A percentile compares a stretch with the other conserved stretches of the same genome.
These are phyloP conservation scores for Stichopus chloronotus DNA, from an alignment of 35 echinoderm and acorn worm genomes.

Conservation along the genomic window DNA sequence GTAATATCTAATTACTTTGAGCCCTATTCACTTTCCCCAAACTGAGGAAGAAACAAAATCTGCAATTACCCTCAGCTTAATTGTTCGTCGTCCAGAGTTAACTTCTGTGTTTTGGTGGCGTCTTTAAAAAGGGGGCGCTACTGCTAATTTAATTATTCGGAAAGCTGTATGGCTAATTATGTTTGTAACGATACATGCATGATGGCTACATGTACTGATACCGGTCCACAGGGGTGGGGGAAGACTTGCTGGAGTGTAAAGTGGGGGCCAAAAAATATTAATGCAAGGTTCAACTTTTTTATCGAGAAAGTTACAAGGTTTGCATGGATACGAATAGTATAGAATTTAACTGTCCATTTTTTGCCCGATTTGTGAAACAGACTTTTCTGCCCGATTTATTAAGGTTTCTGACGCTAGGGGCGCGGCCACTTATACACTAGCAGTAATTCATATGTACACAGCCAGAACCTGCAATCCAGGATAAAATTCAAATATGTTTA, in stretches of 20 bases:
- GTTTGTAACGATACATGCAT: not conserved
- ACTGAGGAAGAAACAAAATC: constrained; percentile 3
- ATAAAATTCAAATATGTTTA: too few relatives aligned
- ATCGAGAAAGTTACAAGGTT: constrained; percentile 18
- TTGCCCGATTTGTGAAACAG: not conserved
- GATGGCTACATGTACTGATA: not conserved
- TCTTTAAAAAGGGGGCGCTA: not conserved
- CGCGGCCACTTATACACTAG: too few relatives aligned
- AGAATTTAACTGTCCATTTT: constrained; percentile 16
- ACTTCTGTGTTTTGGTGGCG: not conserved
- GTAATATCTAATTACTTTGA: not conserved
- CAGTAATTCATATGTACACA: too few relatives aligned
- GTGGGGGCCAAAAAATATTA: not conserved
- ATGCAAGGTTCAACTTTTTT: constrained; percentile 23
- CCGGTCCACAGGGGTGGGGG: constrained; percentile 5
- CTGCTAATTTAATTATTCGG: constrained; percentile 24
- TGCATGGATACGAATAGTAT: constrained; percentile 16
- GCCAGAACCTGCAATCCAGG: too few relatives aligned
- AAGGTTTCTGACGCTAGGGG: constrained; percentile 10
- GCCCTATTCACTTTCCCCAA: not conserved
- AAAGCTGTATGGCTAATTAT: constrained; percentile 10
- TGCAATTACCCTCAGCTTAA: constrained; percentile 17
- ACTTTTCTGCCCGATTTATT: not conserved
- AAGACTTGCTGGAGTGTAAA: not conserved
- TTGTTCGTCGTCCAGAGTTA: not conserved